These are phyloP conservation scores for Lacerta bilineata DNA, from an alignment of 2,797 vertebrate genomes.

Conservation along the genomic window DNA sequence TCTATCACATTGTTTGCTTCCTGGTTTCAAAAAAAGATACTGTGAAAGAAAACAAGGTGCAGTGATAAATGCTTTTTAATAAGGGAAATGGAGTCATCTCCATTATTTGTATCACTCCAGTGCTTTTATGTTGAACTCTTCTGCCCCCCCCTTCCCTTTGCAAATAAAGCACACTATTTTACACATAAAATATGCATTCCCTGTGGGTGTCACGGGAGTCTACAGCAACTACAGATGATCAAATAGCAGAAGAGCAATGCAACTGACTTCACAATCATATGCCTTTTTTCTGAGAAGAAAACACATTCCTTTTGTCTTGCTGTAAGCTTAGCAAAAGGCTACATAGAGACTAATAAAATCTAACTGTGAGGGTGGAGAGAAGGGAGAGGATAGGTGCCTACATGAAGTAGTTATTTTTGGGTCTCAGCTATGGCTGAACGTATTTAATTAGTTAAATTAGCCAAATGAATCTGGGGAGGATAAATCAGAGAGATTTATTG, in stretches of 20 bases:
- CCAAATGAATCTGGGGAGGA: conserved; percentile 22
- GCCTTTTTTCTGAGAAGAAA: neutral
- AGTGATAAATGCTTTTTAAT: conserved; percentile 67
- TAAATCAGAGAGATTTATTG: conserved; percentile 22
- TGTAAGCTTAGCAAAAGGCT: neutral
- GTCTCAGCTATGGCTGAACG: neutral
- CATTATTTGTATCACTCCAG: conserved; percentile 51
- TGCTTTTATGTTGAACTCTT: conserved; percentile 45
- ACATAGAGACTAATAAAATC: neutral
- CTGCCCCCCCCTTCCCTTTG: conserved; percentile 22
- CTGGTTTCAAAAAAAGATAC: conserved; percentile 5
- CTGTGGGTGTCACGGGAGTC: neutral
- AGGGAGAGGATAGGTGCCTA: neutral
- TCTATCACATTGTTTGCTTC: neutral
- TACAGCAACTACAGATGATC: conserved; percentile 7
- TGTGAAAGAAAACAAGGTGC: neutral
- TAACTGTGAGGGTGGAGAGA: neutral
- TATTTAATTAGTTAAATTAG: conserved; percentile 47
- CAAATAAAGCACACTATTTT: conserved; percentile 22
- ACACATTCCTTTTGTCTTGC: neutral
- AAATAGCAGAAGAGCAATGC: conserved; percentile 30
- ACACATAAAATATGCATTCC: conserved; percentile 54
- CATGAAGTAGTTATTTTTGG: conserved; percentile 5
- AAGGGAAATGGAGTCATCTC: conserved; percentile 62
- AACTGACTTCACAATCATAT: neutral